Conservation (phyloP, 2,113 vertebrate species). For the Oreotrochilus melanogaster region DNA sequence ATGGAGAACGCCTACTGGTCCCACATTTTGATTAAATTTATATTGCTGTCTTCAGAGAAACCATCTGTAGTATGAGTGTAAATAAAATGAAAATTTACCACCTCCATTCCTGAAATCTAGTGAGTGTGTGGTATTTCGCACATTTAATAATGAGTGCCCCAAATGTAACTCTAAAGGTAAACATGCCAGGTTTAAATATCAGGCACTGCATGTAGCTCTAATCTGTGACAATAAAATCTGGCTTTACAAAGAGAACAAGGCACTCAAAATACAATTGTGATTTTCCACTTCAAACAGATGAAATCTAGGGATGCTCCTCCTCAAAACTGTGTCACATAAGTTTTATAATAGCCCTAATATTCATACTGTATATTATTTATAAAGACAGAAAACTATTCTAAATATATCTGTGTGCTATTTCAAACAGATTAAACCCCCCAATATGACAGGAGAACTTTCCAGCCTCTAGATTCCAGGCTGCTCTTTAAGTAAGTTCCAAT, state of each 20-base stretch:
- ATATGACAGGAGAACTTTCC: not conserved
- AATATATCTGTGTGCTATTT: not conserved
- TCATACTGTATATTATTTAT: not conserved
- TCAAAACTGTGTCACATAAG: not conserved
- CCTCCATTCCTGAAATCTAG: not conserved
- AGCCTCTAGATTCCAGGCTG: not conserved
- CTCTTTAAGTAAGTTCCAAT: not conserved
- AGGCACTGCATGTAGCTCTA: not conserved
- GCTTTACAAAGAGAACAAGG: not conserved
- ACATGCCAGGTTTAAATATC: slow-evolving; percentile 33
- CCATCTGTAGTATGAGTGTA: not conserved
- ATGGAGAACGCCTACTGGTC: not conserved
- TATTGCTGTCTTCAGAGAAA: not conserved
- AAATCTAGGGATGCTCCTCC: not conserved
- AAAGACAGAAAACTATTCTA: not conserved
- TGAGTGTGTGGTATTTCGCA: slow-evolving; percentile 4
- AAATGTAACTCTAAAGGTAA: slow-evolving; percentile 16
- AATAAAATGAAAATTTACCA: slow-evolving; percentile 47
- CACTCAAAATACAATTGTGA: not conserved
- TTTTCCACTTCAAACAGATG: not conserved
- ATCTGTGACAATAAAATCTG: slow-evolving; percentile 17
- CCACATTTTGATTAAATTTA: not conserved
- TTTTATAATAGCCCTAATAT: not conserved
- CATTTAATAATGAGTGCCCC: not conserved
- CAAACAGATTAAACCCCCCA: not conserved